phyloP scores from a whole-genome alignment of 2,888 invertebrate species.

The Rhogogaster chlorosoma region DNA sequence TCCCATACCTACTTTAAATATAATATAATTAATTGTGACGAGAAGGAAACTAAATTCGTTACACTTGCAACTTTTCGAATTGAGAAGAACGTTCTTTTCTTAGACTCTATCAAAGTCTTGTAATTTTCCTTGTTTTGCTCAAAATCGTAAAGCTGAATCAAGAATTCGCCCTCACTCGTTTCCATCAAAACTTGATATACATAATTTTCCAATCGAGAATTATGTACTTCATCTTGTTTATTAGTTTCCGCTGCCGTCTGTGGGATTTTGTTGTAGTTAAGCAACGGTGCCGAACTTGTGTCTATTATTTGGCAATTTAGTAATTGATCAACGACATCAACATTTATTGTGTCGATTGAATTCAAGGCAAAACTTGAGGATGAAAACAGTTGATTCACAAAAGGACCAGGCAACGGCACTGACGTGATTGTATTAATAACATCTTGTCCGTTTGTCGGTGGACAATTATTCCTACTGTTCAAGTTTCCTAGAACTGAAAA shows the following conservation, averaged over 20 bases:
- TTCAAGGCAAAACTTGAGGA: constrained; percentile 4
- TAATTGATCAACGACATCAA: not conserved
- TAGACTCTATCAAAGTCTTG: constrained; percentile 31
- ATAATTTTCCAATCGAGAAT: constrained; percentile 52
- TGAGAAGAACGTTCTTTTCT: constrained; percentile 34
- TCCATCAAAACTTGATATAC: constrained; percentile 47
- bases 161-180: constrained; percentile 49
- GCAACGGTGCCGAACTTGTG: not conserved
- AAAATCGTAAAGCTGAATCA: constrained; percentile 43
- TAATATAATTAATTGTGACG: too few species aligned
- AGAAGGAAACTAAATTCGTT: too few species aligned
- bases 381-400: not conserved
- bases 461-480: not conserved
- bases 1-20: too few species aligned
- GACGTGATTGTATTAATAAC: not conserved
- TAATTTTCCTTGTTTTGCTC: constrained; percentile 25
- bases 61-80: constrained; percentile 37
- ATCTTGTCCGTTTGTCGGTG: not conserved
- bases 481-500: constrained; percentile 15
- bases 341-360: not conserved
- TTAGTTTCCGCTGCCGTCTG: constrained; percentile 6
- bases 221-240: constrained; percentile 30
- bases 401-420: not conserved
- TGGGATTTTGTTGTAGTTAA: not conserved
- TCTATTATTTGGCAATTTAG: not conserved